Evolutionary conservation across 2,113 vertebrate species (phyloP).

Genomic region (Psittacus erithacus): DNA sequence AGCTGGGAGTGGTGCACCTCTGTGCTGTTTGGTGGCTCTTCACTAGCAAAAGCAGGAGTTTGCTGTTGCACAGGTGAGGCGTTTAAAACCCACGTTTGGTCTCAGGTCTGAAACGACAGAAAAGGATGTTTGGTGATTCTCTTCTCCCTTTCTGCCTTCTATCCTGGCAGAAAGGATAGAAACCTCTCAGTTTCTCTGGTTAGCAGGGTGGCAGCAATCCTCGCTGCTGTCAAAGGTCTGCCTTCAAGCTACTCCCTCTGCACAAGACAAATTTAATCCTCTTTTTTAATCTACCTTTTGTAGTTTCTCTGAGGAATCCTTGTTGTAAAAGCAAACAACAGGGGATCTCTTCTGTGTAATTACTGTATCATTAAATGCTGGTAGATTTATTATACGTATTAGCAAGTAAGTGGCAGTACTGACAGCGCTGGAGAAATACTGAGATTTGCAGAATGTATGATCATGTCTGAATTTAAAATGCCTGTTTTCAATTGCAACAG

Average conservation of each 20-base stretch:
- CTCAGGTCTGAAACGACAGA: slow-evolving; percentile 38
- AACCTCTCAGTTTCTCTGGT: background rate
- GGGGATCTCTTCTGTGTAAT: background rate
- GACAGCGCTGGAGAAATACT: background rate
- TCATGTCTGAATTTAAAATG: background rate
- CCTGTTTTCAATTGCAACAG: background rate
- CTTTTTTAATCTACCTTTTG: background rate
- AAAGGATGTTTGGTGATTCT: background rate
- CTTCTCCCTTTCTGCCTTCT: background rate
- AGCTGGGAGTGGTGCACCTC: background rate
- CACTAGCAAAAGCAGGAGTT: background rate
- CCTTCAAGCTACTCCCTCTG: background rate
- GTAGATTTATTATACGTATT: background rate
- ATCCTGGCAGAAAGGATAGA: background rate
- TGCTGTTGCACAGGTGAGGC: background rate
- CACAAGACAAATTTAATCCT: background rate
- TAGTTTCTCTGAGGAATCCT: background rate
- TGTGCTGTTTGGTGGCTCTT: background rate
- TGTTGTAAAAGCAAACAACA: background rate
- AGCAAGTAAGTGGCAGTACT: background rate
- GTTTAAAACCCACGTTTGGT: background rate
- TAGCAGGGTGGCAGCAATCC: background rate
- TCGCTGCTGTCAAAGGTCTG: background rate
- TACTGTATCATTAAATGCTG: background rate
- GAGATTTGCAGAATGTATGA: background rate